Conservation (phyloP, 2,888 invertebrate species). For the Apotomis capreana region DNA sequence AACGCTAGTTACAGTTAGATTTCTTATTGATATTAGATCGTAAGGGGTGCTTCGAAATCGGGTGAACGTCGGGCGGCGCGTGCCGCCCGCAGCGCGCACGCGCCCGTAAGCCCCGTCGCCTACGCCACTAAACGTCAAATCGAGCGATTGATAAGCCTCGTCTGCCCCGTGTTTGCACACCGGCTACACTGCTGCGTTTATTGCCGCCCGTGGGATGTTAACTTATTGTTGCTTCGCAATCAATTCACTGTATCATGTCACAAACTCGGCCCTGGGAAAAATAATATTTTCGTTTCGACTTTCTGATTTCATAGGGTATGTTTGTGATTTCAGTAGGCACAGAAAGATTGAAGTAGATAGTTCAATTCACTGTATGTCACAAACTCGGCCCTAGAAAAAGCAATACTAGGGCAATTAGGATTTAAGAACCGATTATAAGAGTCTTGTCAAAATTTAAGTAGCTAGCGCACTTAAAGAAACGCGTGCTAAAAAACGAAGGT, state of each 20-base stretch:
- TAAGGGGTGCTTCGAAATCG: constrained; percentile 29
- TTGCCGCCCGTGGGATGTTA: constrained; percentile 65
- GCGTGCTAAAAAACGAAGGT: too few relatives aligned
- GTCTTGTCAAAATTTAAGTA: too few relatives aligned
- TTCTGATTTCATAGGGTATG: constrained; percentile 47
- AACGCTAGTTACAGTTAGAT: constrained; percentile 28
- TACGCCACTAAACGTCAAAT: constrained; percentile 74
- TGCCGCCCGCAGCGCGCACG: constrained; percentile 57
- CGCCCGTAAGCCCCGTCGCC: constrained; percentile 65
- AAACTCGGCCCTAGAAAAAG: too few relatives aligned
- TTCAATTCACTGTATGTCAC: background rate
- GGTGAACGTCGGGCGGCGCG: constrained; percentile 45
- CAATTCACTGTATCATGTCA: constrained; percentile 49
- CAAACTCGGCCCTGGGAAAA: constrained; percentile 61
- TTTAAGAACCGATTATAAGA: too few relatives aligned
- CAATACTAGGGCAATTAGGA: too few relatives aligned
- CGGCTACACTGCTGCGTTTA: constrained; percentile 47
- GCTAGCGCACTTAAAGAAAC: too few relatives aligned
- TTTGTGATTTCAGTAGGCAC: constrained; percentile 34
- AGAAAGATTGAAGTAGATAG: background rate
- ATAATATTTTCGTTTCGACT: constrained; percentile 62
- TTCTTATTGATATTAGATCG: constrained; percentile 29
- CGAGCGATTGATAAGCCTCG: constrained; percentile 70
- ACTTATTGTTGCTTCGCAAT: constrained; percentile 58
- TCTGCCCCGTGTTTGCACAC: constrained; percentile 65